Evolutionary conservation across 2,113 vertebrate species (phyloP), one percentile per base, ranked within the genome.

Genomic region (Channa maculata): DNA sequence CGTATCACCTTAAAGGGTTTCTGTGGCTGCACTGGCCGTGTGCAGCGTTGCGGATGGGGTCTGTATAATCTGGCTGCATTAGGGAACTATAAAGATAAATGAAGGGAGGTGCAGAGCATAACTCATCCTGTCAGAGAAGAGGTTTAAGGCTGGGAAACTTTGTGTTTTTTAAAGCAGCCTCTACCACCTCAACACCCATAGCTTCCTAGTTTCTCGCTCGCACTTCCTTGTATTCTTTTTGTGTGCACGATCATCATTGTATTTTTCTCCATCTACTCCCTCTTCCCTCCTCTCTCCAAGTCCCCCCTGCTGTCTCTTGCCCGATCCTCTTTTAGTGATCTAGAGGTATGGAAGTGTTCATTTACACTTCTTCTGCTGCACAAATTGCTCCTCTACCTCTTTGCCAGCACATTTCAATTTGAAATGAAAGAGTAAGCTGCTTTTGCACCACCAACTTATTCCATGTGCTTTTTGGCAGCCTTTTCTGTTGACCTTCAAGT

Each of bases 71-170:
- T 89, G 86, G 87, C 87, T 81, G 91, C 89, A 93, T 94, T 92
- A 90, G 90, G 77, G 90, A 92, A 91, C 86, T 88, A 91, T 91
- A 86, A 93, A 94, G 94, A 94, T 93, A 92, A 94, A 94, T 94
- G 92, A 90, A 91, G 84, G 82, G 79, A 82, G 67, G 71, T 55
- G 77, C 70, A 77, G 86, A 88, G 87, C 89, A 93, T 94, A 91
- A 91, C 91, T 94, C 92, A 94, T 94, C 86, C 91, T 94, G 93
- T 94, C 94, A 93, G 84, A 84, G 69, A 71, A 84, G 33, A 57
- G 80, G 81, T 86, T 88, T 89, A 88, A 82, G 83, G 88, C 37
- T 64, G 71, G 88, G 88, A 90, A 92, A 91, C 90, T 91, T 89
- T 87, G 88, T 93, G 89, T 93, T 92, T 91, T 92, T 83, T 81